Conservation (phyloP, 2,888 invertebrate genomes). For the Andrena chrysosceles region DNA sequence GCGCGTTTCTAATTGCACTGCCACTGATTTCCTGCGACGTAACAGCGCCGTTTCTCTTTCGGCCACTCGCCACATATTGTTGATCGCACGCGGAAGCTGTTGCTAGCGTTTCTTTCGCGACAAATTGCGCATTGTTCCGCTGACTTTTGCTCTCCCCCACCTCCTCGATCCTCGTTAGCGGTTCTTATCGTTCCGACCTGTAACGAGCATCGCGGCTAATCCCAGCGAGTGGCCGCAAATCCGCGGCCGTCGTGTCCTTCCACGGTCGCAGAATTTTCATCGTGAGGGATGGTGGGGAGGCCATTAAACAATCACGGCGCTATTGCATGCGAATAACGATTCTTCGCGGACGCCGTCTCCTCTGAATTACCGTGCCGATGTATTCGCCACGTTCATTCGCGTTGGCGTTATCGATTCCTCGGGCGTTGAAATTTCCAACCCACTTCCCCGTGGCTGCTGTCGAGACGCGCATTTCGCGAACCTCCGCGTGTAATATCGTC, state of each 20-base stretch:
- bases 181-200: conserved; percentile 12
- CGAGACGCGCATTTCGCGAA: background rate
- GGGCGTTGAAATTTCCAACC: conserved; percentile 19
- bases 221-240: background rate
- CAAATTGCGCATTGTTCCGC: conserved; percentile 52
- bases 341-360: conserved; percentile 14
- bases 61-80: background rate
- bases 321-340: conserved; percentile 33
- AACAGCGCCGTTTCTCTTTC: conserved; percentile 4
- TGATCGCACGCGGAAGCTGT: conserved; percentile 43
- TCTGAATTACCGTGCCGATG: conserved; percentile 19
- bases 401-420: conserved; percentile 27
- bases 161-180: background rate
- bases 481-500: background rate
- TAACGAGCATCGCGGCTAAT: background rate
- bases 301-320: background rate
- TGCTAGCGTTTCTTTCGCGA: conserved; percentile 30
- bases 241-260: conserved; percentile 13
- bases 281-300: background rate
- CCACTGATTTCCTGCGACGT: conserved; percentile 44
- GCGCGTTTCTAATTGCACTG: conserved; percentile 39
- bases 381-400: background rate
- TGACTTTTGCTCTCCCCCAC: background rate
- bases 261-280: conserved; percentile 18
- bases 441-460: background rate